phyloP scores from a whole-genome alignment of 2,113 vertebrate genomes.

The Oxyura jamaicensis region DNA sequence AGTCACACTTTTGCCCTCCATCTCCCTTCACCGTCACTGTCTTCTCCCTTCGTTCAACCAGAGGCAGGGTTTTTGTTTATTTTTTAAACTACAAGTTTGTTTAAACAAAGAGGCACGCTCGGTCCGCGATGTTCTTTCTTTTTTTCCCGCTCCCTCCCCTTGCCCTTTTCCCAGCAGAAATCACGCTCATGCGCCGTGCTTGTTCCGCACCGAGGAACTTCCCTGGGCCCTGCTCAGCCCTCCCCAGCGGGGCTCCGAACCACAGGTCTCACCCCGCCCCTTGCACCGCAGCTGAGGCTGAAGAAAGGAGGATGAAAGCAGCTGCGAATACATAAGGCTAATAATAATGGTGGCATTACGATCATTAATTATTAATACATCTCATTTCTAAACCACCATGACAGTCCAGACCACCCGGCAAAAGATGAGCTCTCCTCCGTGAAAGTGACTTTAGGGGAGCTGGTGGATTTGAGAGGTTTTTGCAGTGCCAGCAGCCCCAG shows the following conservation, averaged over 20 bases:
- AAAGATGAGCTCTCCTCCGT: not conserved
- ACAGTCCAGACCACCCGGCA: not conserved
- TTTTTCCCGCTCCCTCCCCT: not conserved
- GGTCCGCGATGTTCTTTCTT: not conserved
- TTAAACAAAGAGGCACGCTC: not conserved
- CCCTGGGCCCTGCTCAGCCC: not conserved
- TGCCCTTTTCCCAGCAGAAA: slow-evolving; percentile 25
- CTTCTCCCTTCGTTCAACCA: not conserved
- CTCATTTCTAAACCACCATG: not conserved
- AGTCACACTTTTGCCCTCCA: not conserved
- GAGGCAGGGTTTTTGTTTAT: not conserved
- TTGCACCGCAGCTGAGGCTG: not conserved
- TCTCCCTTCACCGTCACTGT: fast-evolving
- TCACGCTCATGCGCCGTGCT: not conserved
- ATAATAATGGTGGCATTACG: not conserved
- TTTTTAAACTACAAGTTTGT: not conserved
- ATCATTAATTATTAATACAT: slow-evolving; percentile 29
- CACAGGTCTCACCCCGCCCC: not conserved
- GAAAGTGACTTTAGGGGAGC: not conserved
- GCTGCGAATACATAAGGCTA: slow-evolving; percentile 35
- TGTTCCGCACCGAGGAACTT: not conserved
- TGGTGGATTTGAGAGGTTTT: not conserved
- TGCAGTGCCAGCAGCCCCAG: not conserved
- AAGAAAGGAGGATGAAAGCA: slow-evolving; percentile 16
- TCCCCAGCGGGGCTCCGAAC: not conserved